A percentile compares a stretch with the other conserved stretches of the same genome.
Conservation (phyloP, 2,797 vertebrate genomes). For the Danio aesculapii region DNA sequence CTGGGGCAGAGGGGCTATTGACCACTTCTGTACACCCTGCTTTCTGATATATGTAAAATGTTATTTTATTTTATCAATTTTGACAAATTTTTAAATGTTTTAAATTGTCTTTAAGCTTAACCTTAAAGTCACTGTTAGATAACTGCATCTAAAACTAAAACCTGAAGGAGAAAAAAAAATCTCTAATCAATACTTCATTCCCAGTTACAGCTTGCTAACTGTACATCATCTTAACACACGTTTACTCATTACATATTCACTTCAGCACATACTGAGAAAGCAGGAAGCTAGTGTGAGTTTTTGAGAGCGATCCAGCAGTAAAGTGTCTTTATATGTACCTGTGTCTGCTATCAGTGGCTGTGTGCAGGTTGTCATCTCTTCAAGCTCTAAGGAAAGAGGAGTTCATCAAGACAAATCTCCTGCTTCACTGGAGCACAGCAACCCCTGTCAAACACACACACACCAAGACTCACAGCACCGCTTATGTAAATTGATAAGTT, state of each 20-base stretch:
- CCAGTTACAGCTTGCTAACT: neutral
- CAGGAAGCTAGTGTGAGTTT: neutral
- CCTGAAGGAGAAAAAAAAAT: neutral
- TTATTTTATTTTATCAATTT: no score
- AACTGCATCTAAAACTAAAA: neutral
- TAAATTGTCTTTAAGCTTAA: neutral
- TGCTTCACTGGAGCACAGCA: constrained; percentile 61
- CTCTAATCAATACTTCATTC: neutral
- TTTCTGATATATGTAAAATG: no score
- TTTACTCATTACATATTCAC: neutral
- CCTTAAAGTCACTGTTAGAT: neutral
- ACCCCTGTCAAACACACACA: constrained; percentile 45
- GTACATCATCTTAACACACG: neutral
- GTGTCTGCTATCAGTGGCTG: neutral
- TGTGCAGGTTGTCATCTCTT: constrained; percentile 52
- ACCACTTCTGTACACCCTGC: no score
- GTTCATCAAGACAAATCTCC: constrained; percentile 63
- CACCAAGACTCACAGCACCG: constrained; percentile 5
- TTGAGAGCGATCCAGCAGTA: neutral
- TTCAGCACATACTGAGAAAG: neutral
- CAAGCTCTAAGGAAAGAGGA: constrained; percentile 51
- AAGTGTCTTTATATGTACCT: neutral
- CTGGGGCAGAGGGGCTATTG: no score
- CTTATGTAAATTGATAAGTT: constrained; percentile 42
- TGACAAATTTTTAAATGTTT: neutral